Evolutionary conservation across 2,888 invertebrate genomes (phyloP).

Genomic region (Parnassius mnemosyne): DNA sequence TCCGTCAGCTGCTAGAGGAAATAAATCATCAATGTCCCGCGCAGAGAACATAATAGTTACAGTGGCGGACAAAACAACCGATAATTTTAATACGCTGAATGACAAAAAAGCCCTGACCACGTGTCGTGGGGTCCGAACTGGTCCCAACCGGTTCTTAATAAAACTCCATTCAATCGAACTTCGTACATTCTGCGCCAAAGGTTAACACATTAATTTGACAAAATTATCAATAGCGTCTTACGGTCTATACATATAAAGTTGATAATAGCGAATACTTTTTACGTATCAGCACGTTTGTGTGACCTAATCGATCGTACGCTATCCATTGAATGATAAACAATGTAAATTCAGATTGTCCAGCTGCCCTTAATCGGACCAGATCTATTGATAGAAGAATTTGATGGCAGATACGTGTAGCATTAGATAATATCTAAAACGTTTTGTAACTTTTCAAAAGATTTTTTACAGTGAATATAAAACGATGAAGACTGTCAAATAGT

Average conservation of each 20-base stretch:
- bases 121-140: conserved; percentile 68
- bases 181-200: conserved; percentile 28
- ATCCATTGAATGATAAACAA: conserved; percentile 39
- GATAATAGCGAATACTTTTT: conserved; percentile 5
- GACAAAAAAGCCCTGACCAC: conserved; percentile 71
- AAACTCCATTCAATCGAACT: conserved; percentile 73
- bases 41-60: conserved; percentile 38
- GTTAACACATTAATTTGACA: conserved; percentile 5
- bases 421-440: conserved; percentile 24
- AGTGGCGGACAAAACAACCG: conserved; percentile 56
- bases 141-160: conserved; percentile 70
- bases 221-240: not conserved
- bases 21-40: conserved; percentile 40
- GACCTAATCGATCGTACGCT: conserved; percentile 38
- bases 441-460: not conserved
- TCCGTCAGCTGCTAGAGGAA: conserved; percentile 36
- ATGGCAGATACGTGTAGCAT: conserved; percentile 34
- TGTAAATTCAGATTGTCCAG: conserved; percentile 53
- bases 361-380: conserved; percentile 55
- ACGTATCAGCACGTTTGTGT: conserved; percentile 17
- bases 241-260: not conserved
- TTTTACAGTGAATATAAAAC: too few species aligned
- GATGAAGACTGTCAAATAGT: too few species aligned
- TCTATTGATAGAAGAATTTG: conserved; percentile 58
- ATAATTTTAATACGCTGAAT: conserved; percentile 69